Base-by-base conservation (phyloP, 2,888 invertebrate species). In the Holacanthella duospinosa region DNA sequence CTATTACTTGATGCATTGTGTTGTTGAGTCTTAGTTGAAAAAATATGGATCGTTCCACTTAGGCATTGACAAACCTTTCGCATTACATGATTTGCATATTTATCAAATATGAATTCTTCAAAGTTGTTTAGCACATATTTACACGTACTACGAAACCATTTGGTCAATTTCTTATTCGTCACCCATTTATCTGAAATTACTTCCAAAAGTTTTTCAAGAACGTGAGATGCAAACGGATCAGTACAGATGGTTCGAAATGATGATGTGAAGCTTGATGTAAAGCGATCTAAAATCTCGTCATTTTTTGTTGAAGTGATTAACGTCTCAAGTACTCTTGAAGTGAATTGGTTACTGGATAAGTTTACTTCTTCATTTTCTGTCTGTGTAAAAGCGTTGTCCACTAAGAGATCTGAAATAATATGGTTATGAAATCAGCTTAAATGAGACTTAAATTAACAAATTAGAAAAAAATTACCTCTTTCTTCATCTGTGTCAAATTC, bases 71-170 rank as follows among this genome's bases (percentile, higher is more conserved):
- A 76, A 1, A 84, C 84, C 12, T 86, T 84, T 59, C 90, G 81
- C 68, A 90, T 79, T 3, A 91, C 83, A 74, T 88, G 86, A 77
- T 85, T 89, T 0, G 86, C 89, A 69, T 86, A 88, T 0, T 79
- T 78, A 75, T 91, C 88, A 83, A 85, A 86, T 0, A 88, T 82
- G 74, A 87, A 91, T 74, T 91, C 90, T 75, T 91, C 91, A 64
- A 89, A 79, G 79, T 92, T 92, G 76, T 92, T 92, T 0, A 89
- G 77, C 26, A 86, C 80, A 77, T 87, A 92, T 78, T 84, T 87
- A 64, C 85, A 82, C 2, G 87, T 79, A 76, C 86, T 88, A 19
- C 86, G 67, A 1, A 86, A 82, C 75, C 87, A 87, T 16, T 82
- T 79, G 1, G 82, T 79, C 70, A 86, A 88, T 55, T 80, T 75